Evolutionary conservation across 1,140 invertebrate species (phyloP).

Genomic region (Pomacea maculata): DNA sequence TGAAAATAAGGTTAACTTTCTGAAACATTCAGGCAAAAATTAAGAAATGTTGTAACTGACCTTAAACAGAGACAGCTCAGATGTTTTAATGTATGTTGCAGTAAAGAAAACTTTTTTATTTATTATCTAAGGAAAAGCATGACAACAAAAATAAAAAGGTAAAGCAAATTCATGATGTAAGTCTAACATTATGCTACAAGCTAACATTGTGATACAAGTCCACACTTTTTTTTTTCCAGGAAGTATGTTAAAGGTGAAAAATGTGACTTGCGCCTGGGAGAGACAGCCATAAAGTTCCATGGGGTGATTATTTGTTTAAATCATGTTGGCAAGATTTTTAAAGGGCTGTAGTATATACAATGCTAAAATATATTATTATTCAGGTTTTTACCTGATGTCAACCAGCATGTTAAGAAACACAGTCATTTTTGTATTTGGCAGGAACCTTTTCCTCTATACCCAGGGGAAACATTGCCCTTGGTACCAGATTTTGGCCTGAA

Average conservation of each 20-base stretch:
- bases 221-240: conserved; percentile 42
- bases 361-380: not conserved
- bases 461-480: conserved; percentile 63
- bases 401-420: too few species aligned
- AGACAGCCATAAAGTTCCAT: conserved; percentile 62
- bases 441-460: conserved; percentile 69
- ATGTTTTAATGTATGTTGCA: too few species aligned
- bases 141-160: too few species aligned
- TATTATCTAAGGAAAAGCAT: too few species aligned
- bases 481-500: conserved; percentile 37
- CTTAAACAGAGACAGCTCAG: too few species aligned
- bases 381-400: not conserved
- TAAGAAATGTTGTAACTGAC: too few species aligned
- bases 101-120: too few species aligned
- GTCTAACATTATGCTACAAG: not conserved
- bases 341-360: too few species aligned
- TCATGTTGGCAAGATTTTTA: too few species aligned
- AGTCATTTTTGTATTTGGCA: conserved; percentile 36
- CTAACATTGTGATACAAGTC: not conserved
- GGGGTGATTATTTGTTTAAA: conserved; percentile 29
- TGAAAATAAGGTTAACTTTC: too few species aligned
- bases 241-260: conserved; percentile 52
- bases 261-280: conserved; percentile 57
- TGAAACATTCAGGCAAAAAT: too few species aligned
- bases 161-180: not conserved